Conservation (phyloP, 35 echinoderm and acorn worm species). For the Holothuria glaberrima region DNA sequence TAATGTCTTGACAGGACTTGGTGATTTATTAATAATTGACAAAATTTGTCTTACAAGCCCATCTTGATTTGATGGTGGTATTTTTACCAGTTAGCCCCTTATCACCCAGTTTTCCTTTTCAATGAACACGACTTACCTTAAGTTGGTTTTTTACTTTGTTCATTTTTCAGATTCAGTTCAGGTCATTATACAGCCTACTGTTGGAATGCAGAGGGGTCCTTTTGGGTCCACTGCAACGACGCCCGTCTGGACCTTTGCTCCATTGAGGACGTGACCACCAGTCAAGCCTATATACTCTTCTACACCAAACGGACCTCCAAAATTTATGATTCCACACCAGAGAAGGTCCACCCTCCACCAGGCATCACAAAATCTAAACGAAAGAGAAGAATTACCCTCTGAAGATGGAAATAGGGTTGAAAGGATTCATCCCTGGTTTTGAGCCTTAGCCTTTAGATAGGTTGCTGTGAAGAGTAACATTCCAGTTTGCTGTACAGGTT, state of each 20-base stretch:
- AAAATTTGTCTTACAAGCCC: too few relatives aligned
- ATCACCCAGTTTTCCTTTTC: too few relatives aligned
- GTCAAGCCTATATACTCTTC: constrained; percentile 96
- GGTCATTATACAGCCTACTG: constrained; percentile 96
- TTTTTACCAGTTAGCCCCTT: too few relatives aligned
- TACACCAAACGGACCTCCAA: constrained; percentile 89
- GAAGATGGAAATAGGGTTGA: not conserved
- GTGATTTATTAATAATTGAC: not conserved
- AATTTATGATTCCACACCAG: constrained; percentile 26
- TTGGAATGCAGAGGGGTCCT: constrained; percentile 85
- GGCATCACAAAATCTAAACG: constrained; percentile 11
- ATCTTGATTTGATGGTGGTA: too few relatives aligned
- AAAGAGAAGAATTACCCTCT: constrained; percentile 26
- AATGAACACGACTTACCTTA: not conserved
- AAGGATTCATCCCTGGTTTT: not conserved
- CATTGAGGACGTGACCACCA: constrained; percentile 76
- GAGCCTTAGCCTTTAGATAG: too few relatives aligned
- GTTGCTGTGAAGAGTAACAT: not conserved
- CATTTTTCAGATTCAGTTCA: constrained; percentile 82
- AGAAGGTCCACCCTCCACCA: constrained; percentile 9
- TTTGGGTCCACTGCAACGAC: constrained; percentile 97
- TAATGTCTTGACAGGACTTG: too few relatives aligned
- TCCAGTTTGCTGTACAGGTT: constrained; percentile 12
- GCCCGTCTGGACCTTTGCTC: constrained; percentile 91
- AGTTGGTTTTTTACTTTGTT: not conserved